Evolutionary conservation across 2,797 vertebrate genomes (phyloP).

Genomic region (Semotilus atromaculatus): DNA sequence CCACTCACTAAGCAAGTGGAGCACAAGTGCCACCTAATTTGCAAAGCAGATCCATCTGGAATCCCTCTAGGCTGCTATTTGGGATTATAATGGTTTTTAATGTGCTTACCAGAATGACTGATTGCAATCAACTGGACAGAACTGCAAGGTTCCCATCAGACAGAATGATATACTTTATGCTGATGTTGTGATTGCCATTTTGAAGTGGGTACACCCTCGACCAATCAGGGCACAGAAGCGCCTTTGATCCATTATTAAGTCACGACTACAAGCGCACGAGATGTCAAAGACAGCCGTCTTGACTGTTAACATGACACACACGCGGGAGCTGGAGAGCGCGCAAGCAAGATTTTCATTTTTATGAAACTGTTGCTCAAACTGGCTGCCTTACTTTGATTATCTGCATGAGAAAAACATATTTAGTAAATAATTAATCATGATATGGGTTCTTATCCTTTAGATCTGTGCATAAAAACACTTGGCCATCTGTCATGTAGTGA

Average conservation of each 20-base stretch:
- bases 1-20: constrained; percentile 39
- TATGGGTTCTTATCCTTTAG: constrained; percentile 40
- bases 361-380: constrained; percentile 10
- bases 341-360: constrained; percentile 22
- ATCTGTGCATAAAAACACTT: constrained; percentile 37
- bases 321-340: not conserved
- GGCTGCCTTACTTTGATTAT: constrained; percentile 24
- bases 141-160: constrained; percentile 23
- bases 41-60: constrained; percentile 47
- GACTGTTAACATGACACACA: constrained; percentile 23
- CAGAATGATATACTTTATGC: not conserved
- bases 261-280: not conserved
- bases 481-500: constrained; percentile 43
- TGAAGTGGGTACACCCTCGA: constrained; percentile 22
- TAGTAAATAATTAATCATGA: constrained; percentile 48
- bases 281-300: constrained; percentile 31
- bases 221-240: constrained; percentile 27
- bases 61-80: constrained; percentile 40
- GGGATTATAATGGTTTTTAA: constrained; percentile 50
- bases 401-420: constrained; percentile 29
- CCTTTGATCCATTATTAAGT: constrained; percentile 39
- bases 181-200: constrained; percentile 38
- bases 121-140: constrained; percentile 56
- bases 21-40: constrained; percentile 39
- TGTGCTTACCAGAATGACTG: constrained; percentile 41